Conservation (phyloP, 2,113 vertebrate species). For the Ornithorhynchus anatinus region DNA sequence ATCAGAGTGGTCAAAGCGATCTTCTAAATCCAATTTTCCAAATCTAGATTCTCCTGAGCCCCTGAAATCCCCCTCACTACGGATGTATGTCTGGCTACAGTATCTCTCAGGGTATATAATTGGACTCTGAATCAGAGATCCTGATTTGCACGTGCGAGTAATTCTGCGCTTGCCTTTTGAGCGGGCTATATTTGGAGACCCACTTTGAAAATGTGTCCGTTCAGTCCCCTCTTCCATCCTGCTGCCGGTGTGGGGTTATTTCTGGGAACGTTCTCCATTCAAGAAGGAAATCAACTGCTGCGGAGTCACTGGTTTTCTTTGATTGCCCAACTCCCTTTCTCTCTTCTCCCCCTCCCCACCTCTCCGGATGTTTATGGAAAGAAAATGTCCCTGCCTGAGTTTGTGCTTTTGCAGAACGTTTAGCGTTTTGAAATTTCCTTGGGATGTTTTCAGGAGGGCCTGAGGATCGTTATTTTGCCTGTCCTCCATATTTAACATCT, state of each 20-base stretch:
- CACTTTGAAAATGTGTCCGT: not conserved
- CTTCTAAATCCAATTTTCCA: not conserved
- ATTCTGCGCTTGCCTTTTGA: not conserved
- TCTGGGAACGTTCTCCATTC: not conserved
- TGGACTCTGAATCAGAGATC: not conserved
- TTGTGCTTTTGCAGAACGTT: no score
- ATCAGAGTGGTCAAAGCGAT: conserved; percentile 4
- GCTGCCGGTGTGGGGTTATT: not conserved
- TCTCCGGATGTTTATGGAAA: no score
- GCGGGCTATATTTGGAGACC: not conserved
- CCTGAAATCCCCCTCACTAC: not conserved
- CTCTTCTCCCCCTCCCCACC: no score
- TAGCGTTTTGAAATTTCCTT: no score
- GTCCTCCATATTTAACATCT: no score
- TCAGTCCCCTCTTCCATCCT: not conserved
- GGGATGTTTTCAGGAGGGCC: no score
- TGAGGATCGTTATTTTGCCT: no score
- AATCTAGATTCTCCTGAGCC: not conserved
- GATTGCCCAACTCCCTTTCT: not conserved
- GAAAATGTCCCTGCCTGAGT: no score
- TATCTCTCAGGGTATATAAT: not conserved
- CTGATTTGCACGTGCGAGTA: not conserved
- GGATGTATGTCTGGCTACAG: not conserved
- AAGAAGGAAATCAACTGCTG: not conserved
- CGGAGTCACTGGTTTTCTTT: conserved; percentile 3